Conservation (phyloP, 2,888 invertebrate species). For the Sthenelais limicola region DNA sequence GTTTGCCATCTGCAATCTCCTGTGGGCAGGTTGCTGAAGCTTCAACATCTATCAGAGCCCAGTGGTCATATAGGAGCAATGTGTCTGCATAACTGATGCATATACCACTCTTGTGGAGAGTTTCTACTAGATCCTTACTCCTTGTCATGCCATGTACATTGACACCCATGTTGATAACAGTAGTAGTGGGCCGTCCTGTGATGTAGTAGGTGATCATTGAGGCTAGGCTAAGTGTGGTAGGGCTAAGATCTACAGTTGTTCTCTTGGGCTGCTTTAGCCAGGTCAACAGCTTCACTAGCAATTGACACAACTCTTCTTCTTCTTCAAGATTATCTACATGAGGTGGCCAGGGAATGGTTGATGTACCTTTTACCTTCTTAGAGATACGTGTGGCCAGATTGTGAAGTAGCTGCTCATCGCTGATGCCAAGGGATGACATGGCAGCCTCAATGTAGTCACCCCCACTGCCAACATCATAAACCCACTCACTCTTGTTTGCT, state of each 20-base stretch:
- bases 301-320: no score
- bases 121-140: neutral
- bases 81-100: slow-evolving; percentile 14
- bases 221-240: no score
- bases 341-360: neutral
- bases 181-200: no score
- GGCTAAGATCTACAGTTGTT: no score
- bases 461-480: slow-evolving; percentile 7
- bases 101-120: slow-evolving; percentile 1
- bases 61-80: no score
- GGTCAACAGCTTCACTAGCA: no score
- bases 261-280: no score
- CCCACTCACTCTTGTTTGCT: slow-evolving; percentile 8
- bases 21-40: neutral
- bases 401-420: slow-evolving; percentile 8
- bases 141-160: no score
- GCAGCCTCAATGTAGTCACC: slow-evolving; percentile 17
- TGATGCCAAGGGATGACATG: slow-evolving; percentile 20
- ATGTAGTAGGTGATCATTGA: no score
- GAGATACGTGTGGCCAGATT: slow-evolving; percentile 3
- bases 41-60: slow-evolving; percentile 6
- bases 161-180: no score
- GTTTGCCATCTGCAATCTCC: neutral
- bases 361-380: neutral
- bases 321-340: neutral